Base-by-base conservation (phyloP, 2,888 invertebrate species). In the Clistopyga incitator region DNA sequence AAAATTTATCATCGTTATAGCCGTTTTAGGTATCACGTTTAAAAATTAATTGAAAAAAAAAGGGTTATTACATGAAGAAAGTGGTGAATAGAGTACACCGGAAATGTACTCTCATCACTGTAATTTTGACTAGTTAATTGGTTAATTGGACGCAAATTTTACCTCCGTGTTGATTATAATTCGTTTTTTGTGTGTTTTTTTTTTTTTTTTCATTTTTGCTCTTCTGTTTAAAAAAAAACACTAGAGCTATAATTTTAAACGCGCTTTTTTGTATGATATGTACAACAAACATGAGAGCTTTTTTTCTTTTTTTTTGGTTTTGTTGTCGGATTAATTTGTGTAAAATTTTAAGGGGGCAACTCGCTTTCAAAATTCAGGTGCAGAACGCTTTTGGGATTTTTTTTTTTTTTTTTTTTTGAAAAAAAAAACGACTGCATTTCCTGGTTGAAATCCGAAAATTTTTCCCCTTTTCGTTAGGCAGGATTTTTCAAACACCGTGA, bases 251-350 rank as follows among this genome's bases (percentile, higher is more conserved):
- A 6, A 34, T 15, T 64, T 20, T n/a, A 38, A 18, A 10, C 18
- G 15, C 38, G 64, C n/a, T 38, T 38, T 34, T n/a, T 11, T 15
- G 20, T 42, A 45, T 45, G 65, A 65, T 65, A 65, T 65, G 65
- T 65, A 45, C 65, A 65, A 45, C 45, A 13, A 64, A 42, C 42
- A 18, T 45, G 34, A 42, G 42, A 42, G 18, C 42, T 13, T 11
- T 11, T 10, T 38, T 61, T 11, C 20, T 11, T 10, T 38, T 61
- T 11, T 18, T 18, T 25, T 15, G 15, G 47, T 4, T 11, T 42
- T 4, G 8, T 13, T 13, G n/a, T n/a, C n/a, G n/a, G 15, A 47
- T 47, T 47, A 47, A n/a, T 47, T n/a, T 47, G 47, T 15, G 1
- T 15, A 0, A 47, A 47, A 47, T 4, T 3, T 15, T 15, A 15